Evolutionary conservation across 2,797 vertebrate species (phyloP), one percentile per base, ranked within the genome.

Genomic region (Hemibagrus guttatus): DNA sequence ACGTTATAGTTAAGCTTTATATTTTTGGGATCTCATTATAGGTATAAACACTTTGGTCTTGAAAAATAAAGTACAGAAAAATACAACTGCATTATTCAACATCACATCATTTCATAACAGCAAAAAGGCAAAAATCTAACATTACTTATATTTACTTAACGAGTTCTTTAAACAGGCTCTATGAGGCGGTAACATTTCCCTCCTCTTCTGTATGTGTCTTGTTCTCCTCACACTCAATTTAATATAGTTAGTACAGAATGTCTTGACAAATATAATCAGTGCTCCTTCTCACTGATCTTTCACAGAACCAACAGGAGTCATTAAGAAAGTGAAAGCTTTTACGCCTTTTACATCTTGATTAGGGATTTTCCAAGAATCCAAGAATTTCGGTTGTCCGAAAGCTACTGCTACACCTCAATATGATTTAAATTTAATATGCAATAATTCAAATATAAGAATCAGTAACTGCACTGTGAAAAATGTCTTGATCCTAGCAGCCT

Each of bases 241-340:
- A 54, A 2, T 19, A 28, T 49, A 31, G 2, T 28, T 56, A 76
- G 4, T 28, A 19, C 14, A 54, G 46, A 16, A 74, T 39, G 71
- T 74, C 26, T 28, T 75, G 42, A 75, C 26, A 28, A 75, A 54
- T 52, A 28, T 17, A 75, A 75, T 28, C 49, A 75, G 46, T 75
- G 72, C 26, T 75, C 46, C 23, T 7, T 7, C 49, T 52, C 3
- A 9, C 3, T 75, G 72, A 46, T 28, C 72, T 75, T 52, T 74
- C 71, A 74, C 71, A 74, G 46, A 28, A 26, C 49, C 72, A 75
- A 46, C 46, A 75, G 42, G 46, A 52, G 26, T 16, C 46, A 75
- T 75, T 75, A 52, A 75, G 72, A 52, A 75, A 52, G 46, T 16
- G 13, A 54, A 54, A 75, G 72, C 72, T 75, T 75, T 52, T 3